Base-by-base conservation (phyloP, 2,797 vertebrate genomes). In the Leptodactylus fallax region DNA sequence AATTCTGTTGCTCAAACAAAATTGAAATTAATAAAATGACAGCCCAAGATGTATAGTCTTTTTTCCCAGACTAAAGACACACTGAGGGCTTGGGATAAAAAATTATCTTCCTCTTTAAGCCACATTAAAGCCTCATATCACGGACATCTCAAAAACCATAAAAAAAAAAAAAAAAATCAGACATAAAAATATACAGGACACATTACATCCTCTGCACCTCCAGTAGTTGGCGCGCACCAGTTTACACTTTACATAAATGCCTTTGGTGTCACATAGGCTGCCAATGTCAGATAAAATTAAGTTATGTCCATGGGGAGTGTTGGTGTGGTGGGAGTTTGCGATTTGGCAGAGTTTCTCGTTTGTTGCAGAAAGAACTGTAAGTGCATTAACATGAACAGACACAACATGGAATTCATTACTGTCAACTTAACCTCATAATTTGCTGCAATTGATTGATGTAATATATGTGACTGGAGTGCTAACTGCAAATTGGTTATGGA, bases 1-100 rank as follows among this genome's bases (percentile, higher is more conserved):
- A 88, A 85, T 84, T 63, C 82, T 65, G 27, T 81, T 88, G 81
- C 81, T 84, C 61, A 78, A 88, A 88, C 67, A 88, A 84, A 85
- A 80, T 65, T 84, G 45, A 72, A 88, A 85, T 88, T 85, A 88
- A 88, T 88, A 84, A 88, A 85, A 88, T 88, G 87, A 88, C 82
- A 76, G 61, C 9, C 81, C 56, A 88, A 85, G 82, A 88, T 88
- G 56, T 88, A 88, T 85, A 10, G 76, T 85, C 45, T 63, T 67
- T 72, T 69, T 56, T 74, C 23, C 27, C 7, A 45, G 77, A 55
- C 49, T 61, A 23, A 86, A 80, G 85, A 81, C 25, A 60, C 76
- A 45, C 47, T 12, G 16, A 55, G 69, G 49, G 21, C 36, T 47
- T 25, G n/a, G 27, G n/a, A 69, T 79, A 71, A 86, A 78, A 79